Evolutionary conservation across 2,797 vertebrate genomes (phyloP).

Genomic region (Peromyscus eremicus): DNA sequence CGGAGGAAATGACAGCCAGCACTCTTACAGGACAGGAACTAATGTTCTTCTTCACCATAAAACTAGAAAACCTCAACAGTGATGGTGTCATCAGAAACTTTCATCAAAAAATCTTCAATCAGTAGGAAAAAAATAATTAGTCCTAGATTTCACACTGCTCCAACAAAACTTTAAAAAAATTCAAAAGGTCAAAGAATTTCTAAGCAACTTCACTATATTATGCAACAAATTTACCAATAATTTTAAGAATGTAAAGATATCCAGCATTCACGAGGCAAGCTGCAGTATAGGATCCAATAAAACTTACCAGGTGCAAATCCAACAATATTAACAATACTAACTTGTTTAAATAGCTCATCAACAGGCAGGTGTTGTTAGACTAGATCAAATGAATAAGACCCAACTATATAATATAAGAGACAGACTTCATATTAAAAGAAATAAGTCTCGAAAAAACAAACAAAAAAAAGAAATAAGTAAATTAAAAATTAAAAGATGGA

Average conservation of each 20-base stretch:
- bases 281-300: neutral
- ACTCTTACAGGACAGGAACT: neutral
- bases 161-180: slow-evolving; percentile 51
- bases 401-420: neutral
- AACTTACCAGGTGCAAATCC: neutral
- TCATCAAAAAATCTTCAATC: neutral
- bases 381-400: neutral
- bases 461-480: neutral
- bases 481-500: neutral
- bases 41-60: neutral
- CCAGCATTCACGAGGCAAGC: neutral
- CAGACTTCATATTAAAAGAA: slow-evolving; percentile 12
- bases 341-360: neutral
- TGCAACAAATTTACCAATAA: slow-evolving; percentile 5
- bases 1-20: neutral
- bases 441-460: no score
- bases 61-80: neutral
- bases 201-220: neutral
- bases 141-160: neutral
- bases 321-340: neutral
- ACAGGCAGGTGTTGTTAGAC: neutral
- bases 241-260: slow-evolving; percentile 15
- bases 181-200: slow-evolving; percentile 17
- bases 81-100: neutral
- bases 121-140: neutral